Conservation (phyloP, 2,113 vertebrate genomes). For the Pogonocichla stellata region DNA sequence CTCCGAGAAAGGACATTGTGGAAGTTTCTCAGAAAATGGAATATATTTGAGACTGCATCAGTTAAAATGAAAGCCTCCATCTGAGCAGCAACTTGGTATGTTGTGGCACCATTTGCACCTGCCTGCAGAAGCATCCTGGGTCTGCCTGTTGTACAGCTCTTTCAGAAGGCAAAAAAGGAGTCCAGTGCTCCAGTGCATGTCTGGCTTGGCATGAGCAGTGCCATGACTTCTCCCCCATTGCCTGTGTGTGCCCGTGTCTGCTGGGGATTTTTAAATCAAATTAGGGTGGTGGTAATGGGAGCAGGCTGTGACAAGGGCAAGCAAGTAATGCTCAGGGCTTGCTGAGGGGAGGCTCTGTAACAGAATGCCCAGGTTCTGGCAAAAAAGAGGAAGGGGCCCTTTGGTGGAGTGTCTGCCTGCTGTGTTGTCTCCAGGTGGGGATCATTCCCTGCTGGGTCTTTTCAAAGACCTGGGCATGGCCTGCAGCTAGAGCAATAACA, state of each 20-base stretch:
- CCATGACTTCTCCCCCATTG: neutral
- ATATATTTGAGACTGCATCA: neutral
- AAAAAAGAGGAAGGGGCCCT: neutral
- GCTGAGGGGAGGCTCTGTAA: neutral
- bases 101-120: neutral
- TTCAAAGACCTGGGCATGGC: neutral
- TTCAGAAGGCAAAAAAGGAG: neutral
- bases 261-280: neutral
- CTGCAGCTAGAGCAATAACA: neutral
- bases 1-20: neutral
- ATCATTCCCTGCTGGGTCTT: neutral
- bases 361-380: neutral
- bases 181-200: rapidly evolving
- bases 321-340: neutral
- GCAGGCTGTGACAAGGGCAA: neutral
- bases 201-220: rapidly evolving
- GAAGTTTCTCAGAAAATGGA: neutral
- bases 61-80: neutral
- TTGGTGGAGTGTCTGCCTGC: neutral
- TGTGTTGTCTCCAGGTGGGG: neutral
- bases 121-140: too few relatives aligned
- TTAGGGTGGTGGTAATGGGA: neutral
- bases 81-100: neutral
- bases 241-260: too few relatives aligned
- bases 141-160: neutral